Evolutionary conservation across 2,888 invertebrate species (phyloP), one percentile per base, ranked within the genome.

Genomic region (Amphiduros pacificus): DNA sequence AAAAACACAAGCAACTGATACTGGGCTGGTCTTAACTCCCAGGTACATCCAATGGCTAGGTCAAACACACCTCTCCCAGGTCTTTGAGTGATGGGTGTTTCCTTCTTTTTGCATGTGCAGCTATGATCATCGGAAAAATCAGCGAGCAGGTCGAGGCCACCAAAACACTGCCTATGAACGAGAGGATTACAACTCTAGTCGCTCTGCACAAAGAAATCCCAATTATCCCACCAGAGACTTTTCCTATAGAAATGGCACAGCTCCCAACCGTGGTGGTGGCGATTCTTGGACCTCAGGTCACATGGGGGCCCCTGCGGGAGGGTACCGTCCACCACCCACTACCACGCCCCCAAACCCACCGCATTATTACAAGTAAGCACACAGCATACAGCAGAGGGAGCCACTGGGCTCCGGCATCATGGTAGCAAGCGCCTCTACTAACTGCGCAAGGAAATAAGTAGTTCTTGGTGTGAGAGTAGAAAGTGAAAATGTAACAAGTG

Each of bases 311-410:
- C 24, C 14, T 41, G 41, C n/a, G 6, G 49, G 56, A 27, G 49
- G 56, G 28, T 22, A 27, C n/a, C n/a, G n/a, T n/a, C n/a, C n/a
- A n/a, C n/a, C n/a, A n/a, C n/a, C n/a, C n/a, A n/a, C n/a, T n/a
- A 28, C 56, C 49, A 56, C 49, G 29, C 56, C 56, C 56, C 56
- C 56, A 22, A 56, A 56, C 56, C 56, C 56, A 24, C 56, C 56
- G 24, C 56, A 56, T 41, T 56, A 56, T 41, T 56, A 56, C 56
- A 56, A 56, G 56, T 56, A 56, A 56, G 56, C 48, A 27, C 28
- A 41, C 4, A 11, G 4, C 17, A 5, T 22, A 36, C 11, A n/a
- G n/a, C 11, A n/a, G n/a, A n/a, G n/a, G n/a, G n/a, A n/a, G n/a
- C n/a, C n/a, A n/a, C n/a, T n/a, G n/a, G n/a, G n/a, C n/a, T n/a